Conservation (phyloP, 2,113 vertebrate genomes). For the Forbesichthys agassizii region DNA sequence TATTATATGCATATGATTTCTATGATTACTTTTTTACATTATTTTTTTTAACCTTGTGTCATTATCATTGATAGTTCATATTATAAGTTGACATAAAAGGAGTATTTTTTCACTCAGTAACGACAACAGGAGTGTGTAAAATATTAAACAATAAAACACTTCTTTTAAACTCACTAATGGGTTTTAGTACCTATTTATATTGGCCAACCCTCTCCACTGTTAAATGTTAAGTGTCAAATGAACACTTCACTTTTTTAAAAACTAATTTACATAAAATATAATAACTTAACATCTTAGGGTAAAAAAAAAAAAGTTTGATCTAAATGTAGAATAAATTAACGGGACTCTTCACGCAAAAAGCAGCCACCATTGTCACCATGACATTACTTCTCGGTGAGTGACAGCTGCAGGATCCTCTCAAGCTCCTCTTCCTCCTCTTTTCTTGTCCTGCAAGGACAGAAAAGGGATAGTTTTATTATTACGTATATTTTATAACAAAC, state of each 20-base stretch:
- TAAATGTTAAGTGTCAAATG: neutral
- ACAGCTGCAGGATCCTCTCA: constrained; percentile 88
- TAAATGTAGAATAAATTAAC: constrained; percentile 68
- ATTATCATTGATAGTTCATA: constrained; percentile 45
- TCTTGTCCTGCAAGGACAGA: constrained; percentile 54
- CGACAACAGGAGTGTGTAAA: constrained; percentile 69
- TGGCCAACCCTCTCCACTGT: neutral
- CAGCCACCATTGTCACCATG: constrained; percentile 31
- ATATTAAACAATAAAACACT: constrained; percentile 49
- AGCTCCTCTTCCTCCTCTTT: constrained; percentile 87
- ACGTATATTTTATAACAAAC: too few species aligned
- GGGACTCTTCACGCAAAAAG: constrained; percentile 54
- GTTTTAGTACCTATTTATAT: constrained; percentile 14
- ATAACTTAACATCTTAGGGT: constrained; percentile 75
- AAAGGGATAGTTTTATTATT: neutral
- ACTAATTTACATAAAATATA: constrained; percentile 52
- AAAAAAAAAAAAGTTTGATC: constrained; percentile 52
- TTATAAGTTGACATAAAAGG: constrained; percentile 60
- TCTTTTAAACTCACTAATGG: constrained; percentile 27
- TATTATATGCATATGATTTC: constrained; percentile 23
- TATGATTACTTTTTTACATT: constrained; percentile 55
- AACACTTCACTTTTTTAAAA: neutral
- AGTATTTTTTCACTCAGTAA: constrained; percentile 66
- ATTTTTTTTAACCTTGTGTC: constrained; percentile 51
- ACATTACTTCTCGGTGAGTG: constrained; percentile 90